phyloP scores from a whole-genome alignment of 2,888 invertebrate genomes.

The Keiferia lycopersicella region DNA sequence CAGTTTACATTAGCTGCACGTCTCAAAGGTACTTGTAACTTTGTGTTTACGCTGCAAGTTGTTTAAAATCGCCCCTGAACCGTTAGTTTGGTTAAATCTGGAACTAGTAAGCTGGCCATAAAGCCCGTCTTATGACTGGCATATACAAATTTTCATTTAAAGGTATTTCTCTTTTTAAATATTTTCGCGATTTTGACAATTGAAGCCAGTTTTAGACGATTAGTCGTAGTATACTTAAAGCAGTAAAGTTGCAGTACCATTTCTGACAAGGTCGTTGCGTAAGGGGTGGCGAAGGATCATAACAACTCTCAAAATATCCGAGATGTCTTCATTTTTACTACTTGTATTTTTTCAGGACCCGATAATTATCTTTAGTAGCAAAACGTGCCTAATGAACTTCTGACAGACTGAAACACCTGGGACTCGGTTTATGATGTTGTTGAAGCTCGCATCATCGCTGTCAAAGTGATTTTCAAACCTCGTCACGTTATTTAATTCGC shows the following conservation, averaged over 20 bases:
- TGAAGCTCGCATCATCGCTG: slow-evolving; percentile 12
- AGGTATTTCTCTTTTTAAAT: no score
- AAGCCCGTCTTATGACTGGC: not conserved
- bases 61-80: slow-evolving; percentile 12
- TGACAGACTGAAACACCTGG: not conserved
- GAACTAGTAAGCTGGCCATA: not conserved
- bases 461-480: slow-evolving; percentile 19
- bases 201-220: no score
- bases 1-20: slow-evolving; percentile 8
- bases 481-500: slow-evolving; percentile 41
- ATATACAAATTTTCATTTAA: not conserved
- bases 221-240: no score
- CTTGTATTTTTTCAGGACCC: not conserved
- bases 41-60: slow-evolving; percentile 12
- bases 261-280: slow-evolving; percentile 8
- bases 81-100: not conserved
- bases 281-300: not conserved
- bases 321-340: not conserved
- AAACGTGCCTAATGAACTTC: slow-evolving; percentile 4
- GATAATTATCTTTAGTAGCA: slow-evolving; percentile 4
- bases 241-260: not conserved
- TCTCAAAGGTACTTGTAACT: slow-evolving; percentile 9
- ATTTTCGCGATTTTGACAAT: no score
- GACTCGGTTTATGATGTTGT: not conserved
- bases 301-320: not conserved